phyloP scores from a whole-genome alignment of 2,113 vertebrate genomes.

The Phyllopteryx taeniolatus region DNA sequence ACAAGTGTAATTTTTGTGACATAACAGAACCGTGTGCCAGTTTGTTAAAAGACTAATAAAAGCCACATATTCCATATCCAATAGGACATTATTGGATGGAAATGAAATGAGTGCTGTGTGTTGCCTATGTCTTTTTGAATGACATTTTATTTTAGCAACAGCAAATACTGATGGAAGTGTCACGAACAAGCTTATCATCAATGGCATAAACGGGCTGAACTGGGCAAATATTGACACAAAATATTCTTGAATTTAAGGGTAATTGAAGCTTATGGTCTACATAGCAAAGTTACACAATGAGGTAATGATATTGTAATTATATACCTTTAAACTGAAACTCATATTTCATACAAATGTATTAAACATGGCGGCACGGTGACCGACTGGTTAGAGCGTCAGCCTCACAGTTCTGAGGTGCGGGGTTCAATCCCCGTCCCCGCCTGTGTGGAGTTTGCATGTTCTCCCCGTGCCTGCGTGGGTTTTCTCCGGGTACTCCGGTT shows the following conservation, averaged over 20 bases:
- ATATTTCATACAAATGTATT: background rate
- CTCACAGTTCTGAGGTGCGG: too few relatives aligned
- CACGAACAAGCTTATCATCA: background rate
- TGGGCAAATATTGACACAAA: background rate
- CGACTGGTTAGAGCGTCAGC: too few relatives aligned
- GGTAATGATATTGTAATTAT: too few relatives aligned
- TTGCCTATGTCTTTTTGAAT: background rate
- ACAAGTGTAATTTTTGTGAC: slow-evolving; percentile 55
- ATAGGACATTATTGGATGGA: slow-evolving; percentile 9
- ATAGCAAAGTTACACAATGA: too few relatives aligned
- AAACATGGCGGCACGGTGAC: too few relatives aligned
- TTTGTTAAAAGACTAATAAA: slow-evolving; percentile 61
- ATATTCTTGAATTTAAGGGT: background rate
- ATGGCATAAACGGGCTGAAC: background rate
- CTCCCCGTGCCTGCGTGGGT: too few relatives aligned
- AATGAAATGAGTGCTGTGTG: slow-evolving; percentile 1
- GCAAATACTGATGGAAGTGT: background rate
- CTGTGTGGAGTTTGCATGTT: too few relatives aligned
- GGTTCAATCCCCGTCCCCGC: too few relatives aligned
- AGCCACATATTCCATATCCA: slow-evolving; percentile 19
- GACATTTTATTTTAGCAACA: slow-evolving; percentile 1
- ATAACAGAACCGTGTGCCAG: slow-evolving; percentile 43
- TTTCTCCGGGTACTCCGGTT: too few relatives aligned
- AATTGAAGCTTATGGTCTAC: background rate
- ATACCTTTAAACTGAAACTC: too few relatives aligned